A percentile compares a stretch with the other conserved stretches of the same genome.
These are phyloP conservation scores for Paramormyrops kingsleyae DNA, from an alignment of 2,113 vertebrate species.

Conservation along the genomic window DNA sequence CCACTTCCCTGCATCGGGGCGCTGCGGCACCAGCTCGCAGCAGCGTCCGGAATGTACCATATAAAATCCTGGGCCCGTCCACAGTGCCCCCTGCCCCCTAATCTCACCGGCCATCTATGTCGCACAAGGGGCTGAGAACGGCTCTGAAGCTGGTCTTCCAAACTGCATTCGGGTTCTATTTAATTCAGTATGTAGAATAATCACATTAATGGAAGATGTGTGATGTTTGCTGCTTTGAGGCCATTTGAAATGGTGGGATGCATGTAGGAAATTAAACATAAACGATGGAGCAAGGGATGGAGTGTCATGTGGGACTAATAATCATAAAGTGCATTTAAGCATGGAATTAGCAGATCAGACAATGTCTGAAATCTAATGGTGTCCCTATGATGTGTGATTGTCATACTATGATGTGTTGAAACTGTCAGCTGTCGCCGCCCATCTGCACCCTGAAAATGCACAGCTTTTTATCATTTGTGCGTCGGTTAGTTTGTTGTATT, in stretches of 20 bases:
- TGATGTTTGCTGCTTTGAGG: not conserved
- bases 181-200: not conserved
- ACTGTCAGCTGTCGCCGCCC: not conserved
- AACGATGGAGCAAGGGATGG: not conserved
- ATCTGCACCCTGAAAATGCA: not conserved
- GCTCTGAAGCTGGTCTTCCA: not conserved
- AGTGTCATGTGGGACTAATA: not conserved
- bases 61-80: not conserved
- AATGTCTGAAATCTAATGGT: constrained; percentile 3
- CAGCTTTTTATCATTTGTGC: not conserved
- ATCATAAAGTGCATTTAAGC: constrained; percentile 7
- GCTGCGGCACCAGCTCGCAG: not conserved
- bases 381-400: not conserved
- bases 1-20: not conserved
- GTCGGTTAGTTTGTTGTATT: not conserved
- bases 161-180: not conserved
- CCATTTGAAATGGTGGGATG: not conserved
- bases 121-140: not conserved
- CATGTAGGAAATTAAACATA: not conserved
- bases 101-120: not conserved
- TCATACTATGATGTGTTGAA: not conserved
- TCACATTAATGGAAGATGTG: not conserved
- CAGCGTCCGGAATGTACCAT: not conserved
- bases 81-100: no score
- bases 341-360: not conserved